Base-by-base conservation (phyloP, 1,140 invertebrate species). In the Lasioglossum albipes region DNA sequence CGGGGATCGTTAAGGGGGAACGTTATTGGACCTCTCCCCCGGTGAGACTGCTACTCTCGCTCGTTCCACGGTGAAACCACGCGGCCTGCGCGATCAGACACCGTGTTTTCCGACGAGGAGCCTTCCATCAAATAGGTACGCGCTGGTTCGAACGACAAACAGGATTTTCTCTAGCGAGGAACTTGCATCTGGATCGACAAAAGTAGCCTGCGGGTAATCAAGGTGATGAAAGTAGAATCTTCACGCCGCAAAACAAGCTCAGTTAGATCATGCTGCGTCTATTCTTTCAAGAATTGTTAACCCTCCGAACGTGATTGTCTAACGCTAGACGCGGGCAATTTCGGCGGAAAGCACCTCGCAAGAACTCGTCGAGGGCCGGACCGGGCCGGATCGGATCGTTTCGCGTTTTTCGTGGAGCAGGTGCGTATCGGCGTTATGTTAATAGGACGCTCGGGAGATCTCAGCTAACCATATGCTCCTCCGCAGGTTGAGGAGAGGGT, bases 381-480 rank as follows among this genome's bases (percentile, higher is more conserved):
- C 52, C 49, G 49, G 52, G 13, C 13, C 20, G 31, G 45, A 52
- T 64, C 18, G 52, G 52, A 20, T 54, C n/a, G 13, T 72, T 57
- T 75, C 64, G 73, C 73, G 81, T 86, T 86, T 86, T 85, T 86
- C 84, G 76, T 72, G 57, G 81, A 89, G 87, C 90, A 91, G 90
- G 90, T 91, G 90, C 88, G 83, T 73, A 81, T 81, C 88, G 84
- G 75, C 79, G 64, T 89, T 90, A 91, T 89, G 86, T 87, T 91
- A 88, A 90, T 86, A 49, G 75, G 86, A 62, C 41, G 59, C 85
- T 80, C 73, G 73, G 74, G 74, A 89, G 82, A 90, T 88, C 85
- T 87, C 84, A 75, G 86, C 88, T 89, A 90, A 87, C 90, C 90
- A 91, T 91, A 91, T 91, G 90, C 84, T 87, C 76, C 67, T 27